phyloP scores from a whole-genome alignment of 2,888 invertebrate genomes.

The Hypsopygia costalis region DNA sequence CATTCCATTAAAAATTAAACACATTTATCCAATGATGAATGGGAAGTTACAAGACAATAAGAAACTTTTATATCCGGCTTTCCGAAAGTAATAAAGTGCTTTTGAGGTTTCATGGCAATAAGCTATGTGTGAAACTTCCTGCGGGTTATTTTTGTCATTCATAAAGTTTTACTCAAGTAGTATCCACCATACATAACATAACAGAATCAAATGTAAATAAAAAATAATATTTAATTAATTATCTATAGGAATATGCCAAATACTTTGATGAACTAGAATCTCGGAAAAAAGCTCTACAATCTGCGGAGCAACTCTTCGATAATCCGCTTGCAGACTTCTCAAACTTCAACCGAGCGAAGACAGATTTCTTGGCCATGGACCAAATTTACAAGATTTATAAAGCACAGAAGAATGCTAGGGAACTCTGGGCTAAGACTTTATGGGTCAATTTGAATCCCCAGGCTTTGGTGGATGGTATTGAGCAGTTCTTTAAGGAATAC shows the following conservation, averaged over 20 bases:
- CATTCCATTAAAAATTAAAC: no score
- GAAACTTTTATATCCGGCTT: no score
- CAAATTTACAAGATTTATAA: conserved; percentile 88
- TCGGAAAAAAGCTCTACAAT: conserved; percentile 76
- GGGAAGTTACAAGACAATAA: no score
- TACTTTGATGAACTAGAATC: conserved; percentile 85
- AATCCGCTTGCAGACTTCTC: conserved; percentile 92
- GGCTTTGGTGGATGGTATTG: conserved; percentile 91
- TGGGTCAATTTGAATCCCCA: conserved; percentile 94
- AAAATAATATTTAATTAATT: no score
- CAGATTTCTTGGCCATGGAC: conserved; percentile 85
- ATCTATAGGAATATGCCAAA: conserved; percentile 80
- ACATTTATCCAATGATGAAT: no score
- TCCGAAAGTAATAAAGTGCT: no score
- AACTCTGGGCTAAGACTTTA: conserved; percentile 91
- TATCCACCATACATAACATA: no score
- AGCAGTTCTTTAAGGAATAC: conserved; percentile 89
- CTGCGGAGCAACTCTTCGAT: conserved; percentile 92
- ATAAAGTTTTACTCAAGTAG: no score
- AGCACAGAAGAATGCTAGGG: conserved; percentile 87
- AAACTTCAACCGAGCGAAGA: conserved; percentile 83
- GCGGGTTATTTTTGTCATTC: no score
- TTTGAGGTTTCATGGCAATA: no score
- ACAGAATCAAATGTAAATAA: no score
- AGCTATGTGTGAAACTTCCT: no score